Conservation (phyloP, 2,113 vertebrate species). For the Muntiacus muntjak region DNA sequence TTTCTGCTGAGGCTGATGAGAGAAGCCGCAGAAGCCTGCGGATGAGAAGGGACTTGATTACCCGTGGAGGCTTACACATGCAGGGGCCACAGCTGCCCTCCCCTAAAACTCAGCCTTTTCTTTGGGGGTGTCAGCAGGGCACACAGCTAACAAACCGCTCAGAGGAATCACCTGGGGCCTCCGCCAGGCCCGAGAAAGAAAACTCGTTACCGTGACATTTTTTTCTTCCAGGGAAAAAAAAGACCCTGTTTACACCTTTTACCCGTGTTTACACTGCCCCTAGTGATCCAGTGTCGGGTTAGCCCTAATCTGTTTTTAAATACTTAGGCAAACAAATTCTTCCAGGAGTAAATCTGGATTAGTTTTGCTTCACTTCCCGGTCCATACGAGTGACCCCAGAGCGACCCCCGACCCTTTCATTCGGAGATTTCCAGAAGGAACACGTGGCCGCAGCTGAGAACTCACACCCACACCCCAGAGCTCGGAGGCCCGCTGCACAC, state of each 20-base stretch:
- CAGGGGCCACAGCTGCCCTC: neutral
- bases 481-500: fast-evolving
- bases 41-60: neutral
- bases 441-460: neutral
- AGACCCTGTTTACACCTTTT: conserved; percentile 74
- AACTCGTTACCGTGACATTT: conserved; percentile 57
- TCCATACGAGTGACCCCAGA: conserved; percentile 79
- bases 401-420: conserved; percentile 78
- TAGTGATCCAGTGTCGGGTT: conserved; percentile 86
- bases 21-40: neutral
- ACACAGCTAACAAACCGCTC: neutral
- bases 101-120: neutral
- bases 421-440: conserved; percentile 63
- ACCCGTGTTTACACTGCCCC: conserved; percentile 77
- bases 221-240: conserved; percentile 57
- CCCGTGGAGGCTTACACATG: neutral
- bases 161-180: neutral
- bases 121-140: neutral
- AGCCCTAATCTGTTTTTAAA: conserved; percentile 91
- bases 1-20: neutral
- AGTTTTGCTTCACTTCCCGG: conserved; percentile 88
- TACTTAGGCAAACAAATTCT: conserved; percentile 91
- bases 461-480: neutral
- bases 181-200: conserved; percentile 4
- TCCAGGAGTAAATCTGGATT: conserved; percentile 89